Conservation (phyloP, 2,113 vertebrate genomes). For the Alces alces region DNA sequence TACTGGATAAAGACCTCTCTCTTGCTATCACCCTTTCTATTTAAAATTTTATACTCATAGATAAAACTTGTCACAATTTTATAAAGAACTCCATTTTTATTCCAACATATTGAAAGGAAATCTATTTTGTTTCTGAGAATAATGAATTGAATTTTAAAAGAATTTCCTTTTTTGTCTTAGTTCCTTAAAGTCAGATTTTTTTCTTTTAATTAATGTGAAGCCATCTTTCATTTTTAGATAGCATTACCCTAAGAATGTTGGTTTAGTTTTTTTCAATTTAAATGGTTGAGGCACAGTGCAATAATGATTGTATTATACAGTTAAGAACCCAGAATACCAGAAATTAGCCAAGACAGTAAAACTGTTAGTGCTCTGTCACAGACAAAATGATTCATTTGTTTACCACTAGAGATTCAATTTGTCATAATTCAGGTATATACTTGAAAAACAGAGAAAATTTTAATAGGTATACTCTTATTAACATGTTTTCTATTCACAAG, state of each 20-base stretch:
- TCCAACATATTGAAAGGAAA: conserved; percentile 55
- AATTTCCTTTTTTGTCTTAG: conserved; percentile 38
- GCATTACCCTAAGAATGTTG: conserved; percentile 33
- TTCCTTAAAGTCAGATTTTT: conserved; percentile 47
- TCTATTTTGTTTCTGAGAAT: conserved; percentile 63
- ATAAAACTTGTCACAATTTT: conserved; percentile 63
- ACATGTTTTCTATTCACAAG: conserved; percentile 21
- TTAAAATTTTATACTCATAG: conserved; percentile 62
- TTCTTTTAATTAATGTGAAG: conserved; percentile 42
- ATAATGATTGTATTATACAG: conserved; percentile 49
- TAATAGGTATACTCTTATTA: not conserved
- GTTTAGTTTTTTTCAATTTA: conserved; percentile 51
- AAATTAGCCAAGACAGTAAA: conserved; percentile 37
- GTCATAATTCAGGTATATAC: not conserved
- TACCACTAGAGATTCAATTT: conserved; percentile 30
- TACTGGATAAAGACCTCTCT: conserved; percentile 56
- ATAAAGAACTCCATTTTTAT: conserved; percentile 62
- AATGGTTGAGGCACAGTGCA: conserved; percentile 4
- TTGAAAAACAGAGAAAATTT: conserved; percentile 26
- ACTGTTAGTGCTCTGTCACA: conserved; percentile 14
- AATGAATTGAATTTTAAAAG: conserved; percentile 52
- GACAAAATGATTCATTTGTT: conserved; percentile 36
- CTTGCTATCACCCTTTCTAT: conserved; percentile 46
- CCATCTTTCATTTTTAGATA: conserved; percentile 57
- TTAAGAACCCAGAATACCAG: conserved; percentile 47